Base-by-base conservation (phyloP, 2,888 invertebrate genomes). In the Pantelozetes paolii region DNA sequence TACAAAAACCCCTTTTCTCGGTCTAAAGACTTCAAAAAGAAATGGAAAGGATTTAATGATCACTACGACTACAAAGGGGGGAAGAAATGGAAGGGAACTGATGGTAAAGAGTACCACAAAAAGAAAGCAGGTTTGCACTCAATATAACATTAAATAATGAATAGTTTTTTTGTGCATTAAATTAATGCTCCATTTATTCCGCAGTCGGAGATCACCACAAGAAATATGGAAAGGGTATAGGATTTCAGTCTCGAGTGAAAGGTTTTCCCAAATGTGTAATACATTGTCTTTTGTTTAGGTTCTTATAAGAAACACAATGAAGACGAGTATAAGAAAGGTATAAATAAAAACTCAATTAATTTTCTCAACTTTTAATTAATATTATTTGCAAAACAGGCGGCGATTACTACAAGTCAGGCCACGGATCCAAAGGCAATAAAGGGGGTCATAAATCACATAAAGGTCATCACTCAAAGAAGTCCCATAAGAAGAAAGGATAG, bases 1-100 rank as follows among this genome's bases (percentile, higher is more conserved):
- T 32, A 64, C 30, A 11, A 64, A 18, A 20, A 5, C n/a, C n/a
- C n/a, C 18, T 64, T 32, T 64, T 5, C 13, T 57, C n/a, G 15
- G 36, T n/a, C 1, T 36, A 64, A 36, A 64, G 64, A 64, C 11
- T 64, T 64, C 64, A 64, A 64, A 64, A 64, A 64, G 64, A 64
- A 64, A 64, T 64, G 64, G 64, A 64, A 64, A 64, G 64, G 64
- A n/a, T 64, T 64, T 36, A 64, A 64, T 20, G 64, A 64, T 64
- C 64, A 64, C 64, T 64, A 64, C 64, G 64, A 64, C 8, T 64
- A 64, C 36, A 64, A 64, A 64, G 64, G 64, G 20, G 64, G 64
- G 36, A 64, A 64, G 36, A 64, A 64, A 64, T 64, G 64, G 64
- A 64, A 64, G 32, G 64, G 64, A 64, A 64, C 13, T n/a, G 64